phyloP scores from a whole-genome alignment of 2,797 vertebrate species.

The Pipistrellus pipistrellus region DNA sequence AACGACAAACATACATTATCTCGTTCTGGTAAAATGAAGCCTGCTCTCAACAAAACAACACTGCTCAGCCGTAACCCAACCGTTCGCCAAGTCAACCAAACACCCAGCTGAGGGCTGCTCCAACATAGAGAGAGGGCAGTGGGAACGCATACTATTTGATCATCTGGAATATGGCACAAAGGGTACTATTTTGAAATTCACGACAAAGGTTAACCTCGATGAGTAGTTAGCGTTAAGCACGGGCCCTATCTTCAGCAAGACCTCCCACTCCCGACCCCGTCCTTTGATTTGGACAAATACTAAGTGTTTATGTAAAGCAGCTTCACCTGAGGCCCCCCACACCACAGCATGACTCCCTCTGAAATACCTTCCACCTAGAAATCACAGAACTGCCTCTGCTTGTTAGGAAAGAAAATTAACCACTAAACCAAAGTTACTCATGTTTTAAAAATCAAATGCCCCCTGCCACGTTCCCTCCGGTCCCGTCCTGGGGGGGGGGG shows the following conservation, averaged over 20 bases:
- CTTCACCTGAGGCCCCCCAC: accelerated
- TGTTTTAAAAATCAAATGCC: not conserved
- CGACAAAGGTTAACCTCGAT: too few relatives aligned
- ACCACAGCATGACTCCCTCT: not conserved
- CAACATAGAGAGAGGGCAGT: accelerated
- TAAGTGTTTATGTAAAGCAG: not conserved
- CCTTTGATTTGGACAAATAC: not conserved
- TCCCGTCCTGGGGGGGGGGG: too few relatives aligned
- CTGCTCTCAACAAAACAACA: not conserved
- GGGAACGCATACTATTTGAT: accelerated
- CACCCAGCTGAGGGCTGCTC: not conserved
- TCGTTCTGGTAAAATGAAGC: not conserved
- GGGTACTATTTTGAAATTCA: not conserved
- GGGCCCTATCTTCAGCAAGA: not conserved
- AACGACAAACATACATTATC: not conserved
- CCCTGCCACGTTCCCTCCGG: accelerated
- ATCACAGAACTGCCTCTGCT: not conserved
- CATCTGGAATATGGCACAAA: not conserved
- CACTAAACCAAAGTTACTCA: not conserved
- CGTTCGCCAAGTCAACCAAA: not conserved
- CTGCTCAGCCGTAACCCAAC: not conserved
- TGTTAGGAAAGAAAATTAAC: not conserved
- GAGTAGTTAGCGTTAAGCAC: accelerated
- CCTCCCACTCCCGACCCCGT: accelerated
- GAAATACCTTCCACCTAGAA: not conserved